These are phyloP conservation scores for Charina bottae DNA, from an alignment of 2,113 vertebrate genomes.

Conservation along the genomic window DNA sequence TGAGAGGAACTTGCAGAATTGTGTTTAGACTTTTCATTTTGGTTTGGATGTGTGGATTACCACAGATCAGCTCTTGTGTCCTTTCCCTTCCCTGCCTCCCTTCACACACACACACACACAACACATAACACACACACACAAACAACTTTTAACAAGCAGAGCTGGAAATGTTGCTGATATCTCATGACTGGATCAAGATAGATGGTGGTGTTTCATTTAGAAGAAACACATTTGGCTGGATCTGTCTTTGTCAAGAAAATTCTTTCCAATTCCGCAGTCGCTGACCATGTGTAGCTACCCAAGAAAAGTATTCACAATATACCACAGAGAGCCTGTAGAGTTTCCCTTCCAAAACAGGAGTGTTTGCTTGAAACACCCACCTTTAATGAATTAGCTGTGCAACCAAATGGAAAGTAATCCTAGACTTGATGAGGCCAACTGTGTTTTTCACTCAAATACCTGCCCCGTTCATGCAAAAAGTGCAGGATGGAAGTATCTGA, in stretches of 20 bases:
- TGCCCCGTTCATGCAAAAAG: not conserved
- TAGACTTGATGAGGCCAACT: not conserved
- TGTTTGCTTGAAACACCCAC: not conserved
- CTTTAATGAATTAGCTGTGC: not conserved
- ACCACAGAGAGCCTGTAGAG: not conserved
- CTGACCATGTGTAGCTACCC: conserved; percentile 2
- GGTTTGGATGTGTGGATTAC: not conserved
- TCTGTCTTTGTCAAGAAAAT: not conserved
- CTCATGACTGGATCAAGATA: conserved; percentile 33
- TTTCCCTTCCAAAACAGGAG: not conserved
- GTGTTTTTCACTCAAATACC: not conserved
- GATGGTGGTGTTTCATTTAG: conserved; percentile 41
- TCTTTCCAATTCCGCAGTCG: conserved; percentile 19
- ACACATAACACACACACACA: too few species aligned
- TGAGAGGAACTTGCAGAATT: not conserved
- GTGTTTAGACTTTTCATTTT: not conserved
- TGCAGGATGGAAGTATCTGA: not conserved
- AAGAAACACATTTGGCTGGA: not conserved
- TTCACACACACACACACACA: not conserved
- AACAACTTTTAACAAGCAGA: not conserved
- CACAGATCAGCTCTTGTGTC: not conserved
- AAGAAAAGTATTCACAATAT: conserved; percentile 19
- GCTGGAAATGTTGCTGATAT: conserved; percentile 27
- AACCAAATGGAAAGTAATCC: not conserved
- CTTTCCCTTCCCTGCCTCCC: not conserved